Base-by-base conservation (phyloP, 1,140 invertebrate genomes). In the Euschistus heros region DNA sequence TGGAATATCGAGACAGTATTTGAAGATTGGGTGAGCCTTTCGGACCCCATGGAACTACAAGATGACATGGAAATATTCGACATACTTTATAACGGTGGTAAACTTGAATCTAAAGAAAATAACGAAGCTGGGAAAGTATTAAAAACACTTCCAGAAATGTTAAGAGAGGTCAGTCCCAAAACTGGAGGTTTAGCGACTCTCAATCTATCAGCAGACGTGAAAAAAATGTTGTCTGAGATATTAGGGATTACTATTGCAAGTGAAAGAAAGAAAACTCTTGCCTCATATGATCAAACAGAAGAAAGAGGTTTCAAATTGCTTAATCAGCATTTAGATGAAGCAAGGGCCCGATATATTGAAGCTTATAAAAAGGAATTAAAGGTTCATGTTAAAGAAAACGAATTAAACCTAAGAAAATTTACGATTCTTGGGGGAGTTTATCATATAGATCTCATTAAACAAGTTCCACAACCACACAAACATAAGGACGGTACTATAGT, bases 351-450 rank as follows among this genome's bases (percentile, higher is more conserved):
- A 24, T 57, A 57, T 15, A 17, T 57, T 8, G 20, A 57, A 10
- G 54, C 54, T 57, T 57, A 57, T 15, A 57, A 24, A 18, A 26
- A 57, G 5, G 54, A 57, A 27, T 26, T 57, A 24, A 57, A 22
- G 15, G 24, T 57, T 2, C 14, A 59, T 72, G 30, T 73, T 69
- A 37, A 72, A 69, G 0, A 75, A 63, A 77, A 79, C 0, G 82
- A 85, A 69, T 75, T 87, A 0, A 87, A 87, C 76, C 74, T 87
- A 46, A 75, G 86, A n/a, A 82, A 82, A 68, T 83, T 81, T 68
- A 73, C 75, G 2, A 81, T 87, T 37, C 75, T 87, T 13, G 84
- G 85, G 0, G 85, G 85, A 0, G 77, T 86, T 14, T 84, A 80
- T 71, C 79, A 79, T 68, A 74, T 87, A 14, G 81, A 87, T 72